Base-by-base conservation (phyloP, 2,113 vertebrate species). In the Brachyhypopomus occidentalis region DNA sequence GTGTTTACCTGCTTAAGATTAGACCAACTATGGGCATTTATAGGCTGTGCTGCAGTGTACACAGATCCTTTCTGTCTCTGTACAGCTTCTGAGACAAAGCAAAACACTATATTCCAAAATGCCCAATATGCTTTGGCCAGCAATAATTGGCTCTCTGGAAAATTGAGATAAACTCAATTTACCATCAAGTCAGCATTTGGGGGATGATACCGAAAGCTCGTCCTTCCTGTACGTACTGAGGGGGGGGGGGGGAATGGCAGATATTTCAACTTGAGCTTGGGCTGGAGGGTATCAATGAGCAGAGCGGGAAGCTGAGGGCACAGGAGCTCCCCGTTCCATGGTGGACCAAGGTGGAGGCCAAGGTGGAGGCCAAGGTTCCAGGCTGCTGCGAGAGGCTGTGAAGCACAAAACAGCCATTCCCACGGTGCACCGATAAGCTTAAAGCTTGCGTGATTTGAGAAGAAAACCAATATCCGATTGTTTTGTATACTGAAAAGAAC, bases 81-180 rank as follows among this genome's bases (percentile, higher is more conserved):
- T 56, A 41, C 60, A 22, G n/a, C 27, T 62, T 58, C 16, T 14
- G 62, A 63, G 58, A 80, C 58, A 72, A 72, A 75, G 59, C 1
- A 78, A 75, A 59, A 38, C 52, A 58, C 2, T 77, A 58, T 70
- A 56, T 20, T 0, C 45, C 55, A 41, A 73, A 48, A 60, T 59
- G 30, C 62, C 60, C 17, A 19, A 58, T 20, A n/a, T 36, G 70
- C 3, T 72, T 48, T 45, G 22, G 67, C 59, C 38, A 80, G 48
- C 23, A 8, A 23, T 52, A 62, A 69, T 62, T 83, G 78, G 85
- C 70, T 89, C 70, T 80, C 48, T 25, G 20, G 73, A 52, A 75
- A 82, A 88, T 82, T 36, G 72, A 62, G 41, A 81, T 80, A 83
- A 87, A 72, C 69, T 30, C 78, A 84, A 84, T 62, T 72, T 3